phyloP scores from a whole-genome alignment of 2,888 invertebrate genomes.

The Poecilus cupreus region DNA sequence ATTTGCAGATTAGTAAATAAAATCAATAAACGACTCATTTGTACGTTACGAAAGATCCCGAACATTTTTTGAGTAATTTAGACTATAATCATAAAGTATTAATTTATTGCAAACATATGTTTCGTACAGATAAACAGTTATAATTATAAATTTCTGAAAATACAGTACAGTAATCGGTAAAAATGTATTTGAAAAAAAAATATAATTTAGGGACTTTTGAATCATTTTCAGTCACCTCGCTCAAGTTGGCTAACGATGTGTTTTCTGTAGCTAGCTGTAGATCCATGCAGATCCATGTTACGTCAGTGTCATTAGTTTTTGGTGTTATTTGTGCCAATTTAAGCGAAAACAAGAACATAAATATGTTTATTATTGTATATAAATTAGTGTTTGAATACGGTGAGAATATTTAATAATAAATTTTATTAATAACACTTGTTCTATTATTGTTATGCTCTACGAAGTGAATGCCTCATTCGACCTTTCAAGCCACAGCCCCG shows the following conservation, averaged over 20 bases:
- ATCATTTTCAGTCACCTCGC: not conserved
- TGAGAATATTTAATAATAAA: slow-evolving; percentile 25
- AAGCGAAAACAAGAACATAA: slow-evolving; percentile 39
- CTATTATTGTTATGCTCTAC: slow-evolving; percentile 10
- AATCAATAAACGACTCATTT: not conserved
- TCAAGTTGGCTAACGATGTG: slow-evolving; percentile 11
- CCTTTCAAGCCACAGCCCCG: slow-evolving; percentile 58
- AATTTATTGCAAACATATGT: not conserved
- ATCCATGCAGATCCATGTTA: slow-evolving; percentile 35
- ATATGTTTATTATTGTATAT: slow-evolving; percentile 55
- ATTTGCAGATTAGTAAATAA: not conserved
- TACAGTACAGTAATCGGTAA: not conserved
- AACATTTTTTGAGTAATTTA: not conserved
- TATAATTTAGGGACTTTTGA: slow-evolving; percentile 39
- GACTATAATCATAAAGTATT: not conserved
- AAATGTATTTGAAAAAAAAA: not conserved
- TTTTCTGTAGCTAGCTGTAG: not conserved
- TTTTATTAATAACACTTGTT: not conserved
- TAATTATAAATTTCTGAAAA: slow-evolving; percentile 2
- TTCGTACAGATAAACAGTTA: not conserved
- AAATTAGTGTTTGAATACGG: slow-evolving; percentile 58
- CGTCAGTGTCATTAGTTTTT: slow-evolving; percentile 58
- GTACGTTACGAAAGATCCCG: not conserved
- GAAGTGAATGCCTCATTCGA: slow-evolving; percentile 43
- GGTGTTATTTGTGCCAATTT: slow-evolving; percentile 48